These are phyloP conservation scores for Amorpha juglandis DNA, from an alignment of 2,888 invertebrate species.

Conservation along the genomic window DNA sequence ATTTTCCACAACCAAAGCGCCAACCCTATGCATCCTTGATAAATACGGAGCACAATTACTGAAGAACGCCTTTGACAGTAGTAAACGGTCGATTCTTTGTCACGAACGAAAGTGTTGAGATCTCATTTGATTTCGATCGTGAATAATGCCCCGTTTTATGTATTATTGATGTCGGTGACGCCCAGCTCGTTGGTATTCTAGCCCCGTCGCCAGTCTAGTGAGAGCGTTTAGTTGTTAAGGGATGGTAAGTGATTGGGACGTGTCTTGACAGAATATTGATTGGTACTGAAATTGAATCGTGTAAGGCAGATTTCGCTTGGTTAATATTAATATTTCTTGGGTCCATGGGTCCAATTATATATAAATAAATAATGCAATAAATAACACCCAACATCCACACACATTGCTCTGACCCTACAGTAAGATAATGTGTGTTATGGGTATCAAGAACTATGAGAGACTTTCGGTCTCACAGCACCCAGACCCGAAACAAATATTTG, in stretches of 20 bases:
- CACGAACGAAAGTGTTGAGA: slow-evolving; percentile 50
- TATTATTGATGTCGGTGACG: slow-evolving; percentile 50
- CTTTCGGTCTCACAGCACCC: no score
- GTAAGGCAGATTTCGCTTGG: not conserved
- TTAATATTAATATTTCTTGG: not conserved
- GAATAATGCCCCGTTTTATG: slow-evolving; percentile 52
- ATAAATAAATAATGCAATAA: no score
- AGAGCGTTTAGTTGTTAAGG: slow-evolving; percentile 19
- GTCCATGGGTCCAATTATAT: no score
- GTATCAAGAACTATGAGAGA: no score
- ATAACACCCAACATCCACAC: no score
- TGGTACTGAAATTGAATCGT: not conserved
- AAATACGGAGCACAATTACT: slow-evolving; percentile 42
- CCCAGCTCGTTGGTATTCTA: slow-evolving; percentile 22
- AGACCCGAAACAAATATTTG: no score
- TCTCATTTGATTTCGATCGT: slow-evolving; percentile 55
- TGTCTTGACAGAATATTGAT: slow-evolving; percentile 2
- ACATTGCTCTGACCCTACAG: no score
- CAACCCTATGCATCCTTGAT: slow-evolving; percentile 41
- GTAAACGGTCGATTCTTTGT: slow-evolving; percentile 52
- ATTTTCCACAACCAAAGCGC: slow-evolving; percentile 16
- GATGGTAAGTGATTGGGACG: slow-evolving; percentile 22
- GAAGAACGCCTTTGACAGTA: slow-evolving; percentile 50
- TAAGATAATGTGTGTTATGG: no score
- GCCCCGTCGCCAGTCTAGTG: slow-evolving; percentile 1